Percentiles rank a stretch among this genome's conserved stretches.
Evolutionary conservation across 2,888 invertebrate genomes (phyloP).

Genomic region (Drosophila cognata): DNA sequence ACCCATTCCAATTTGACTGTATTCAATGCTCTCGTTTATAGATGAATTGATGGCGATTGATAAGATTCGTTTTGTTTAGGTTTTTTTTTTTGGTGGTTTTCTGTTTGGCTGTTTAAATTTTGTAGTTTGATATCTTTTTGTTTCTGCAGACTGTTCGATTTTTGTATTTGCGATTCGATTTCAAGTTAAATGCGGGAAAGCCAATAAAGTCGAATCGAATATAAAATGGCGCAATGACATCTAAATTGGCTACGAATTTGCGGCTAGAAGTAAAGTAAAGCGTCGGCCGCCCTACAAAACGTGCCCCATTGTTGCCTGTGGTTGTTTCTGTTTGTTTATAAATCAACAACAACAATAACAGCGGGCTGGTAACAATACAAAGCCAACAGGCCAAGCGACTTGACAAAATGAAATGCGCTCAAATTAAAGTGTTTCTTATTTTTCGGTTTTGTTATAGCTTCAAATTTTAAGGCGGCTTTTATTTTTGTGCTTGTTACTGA

Average conservation of each 20-base stretch:
- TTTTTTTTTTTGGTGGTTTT: slow-evolving; percentile 7
- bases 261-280: slow-evolving; percentile 45
- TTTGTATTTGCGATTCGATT: slow-evolving; percentile 39
- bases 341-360: slow-evolving; percentile 15
- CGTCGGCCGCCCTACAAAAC: slow-evolving; percentile 63
- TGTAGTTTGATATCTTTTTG: slow-evolving; percentile 3
- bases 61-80: slow-evolving; percentile 49
- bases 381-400: slow-evolving; percentile 55
- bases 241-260: slow-evolving; percentile 75
- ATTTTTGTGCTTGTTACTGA: slow-evolving; percentile 19
- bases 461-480: slow-evolving; percentile 56
- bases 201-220: slow-evolving; percentile 59
- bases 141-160: slow-evolving; percentile 9
- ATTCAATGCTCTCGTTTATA: slow-evolving; percentile 50
- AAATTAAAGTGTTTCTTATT: slow-evolving; percentile 63
- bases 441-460: slow-evolving; percentile 42
- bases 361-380: slow-evolving; percentile 32
- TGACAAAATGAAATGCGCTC: slow-evolving; percentile 76
- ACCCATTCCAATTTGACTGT: slow-evolving; percentile 31
- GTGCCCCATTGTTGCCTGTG: slow-evolving; percentile 56
- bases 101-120: background rate
- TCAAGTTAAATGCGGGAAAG: slow-evolving; percentile 57
- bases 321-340: slow-evolving; percentile 32
- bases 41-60: slow-evolving; percentile 57
- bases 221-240: slow-evolving; percentile 79